These are phyloP conservation scores for Crotophaga sulcirostris DNA, from an alignment of 2,113 vertebrate species.

Conservation along the genomic window DNA sequence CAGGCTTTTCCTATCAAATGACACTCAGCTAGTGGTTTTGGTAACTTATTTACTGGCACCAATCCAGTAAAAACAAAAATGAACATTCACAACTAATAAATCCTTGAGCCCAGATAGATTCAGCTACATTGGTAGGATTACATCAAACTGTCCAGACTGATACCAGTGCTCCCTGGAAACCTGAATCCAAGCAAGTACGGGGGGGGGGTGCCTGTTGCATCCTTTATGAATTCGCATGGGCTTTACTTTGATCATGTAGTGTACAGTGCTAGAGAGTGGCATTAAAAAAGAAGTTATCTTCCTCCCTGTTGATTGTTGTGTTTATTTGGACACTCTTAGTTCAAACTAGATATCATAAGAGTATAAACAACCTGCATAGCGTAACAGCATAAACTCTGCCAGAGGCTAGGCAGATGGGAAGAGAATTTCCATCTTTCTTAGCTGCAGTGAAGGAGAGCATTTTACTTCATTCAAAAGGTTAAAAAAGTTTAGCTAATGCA, in stretches of 20 bases:
- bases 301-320: background rate
- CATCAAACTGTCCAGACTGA: constrained; percentile 63
- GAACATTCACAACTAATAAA: constrained; percentile 81
- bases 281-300: background rate
- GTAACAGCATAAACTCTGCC: background rate
- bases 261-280: background rate
- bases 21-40: constrained; percentile 78
- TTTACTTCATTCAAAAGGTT: constrained; percentile 62
- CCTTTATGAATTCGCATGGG: background rate
- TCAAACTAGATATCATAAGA: background rate
- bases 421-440: constrained; percentile 41
- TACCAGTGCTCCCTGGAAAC: constrained; percentile 33
- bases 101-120: constrained; percentile 69
- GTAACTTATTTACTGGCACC: constrained; percentile 82
- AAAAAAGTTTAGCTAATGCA: constrained; percentile 67
- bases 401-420: background rate
- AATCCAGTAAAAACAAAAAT: constrained; percentile 80
- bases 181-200: constrained; percentile 19
- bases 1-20: constrained; percentile 84
- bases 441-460: constrained; percentile 11
- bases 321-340: background rate
- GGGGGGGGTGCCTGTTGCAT: background rate
- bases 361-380: background rate
- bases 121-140: constrained; percentile 59
- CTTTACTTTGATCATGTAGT: background rate